Evolutionary conservation across 2,797 vertebrate genomes (phyloP), one percentile per base, ranked within the genome.

Genomic region (Hydrocynus forskahlii): DNA sequence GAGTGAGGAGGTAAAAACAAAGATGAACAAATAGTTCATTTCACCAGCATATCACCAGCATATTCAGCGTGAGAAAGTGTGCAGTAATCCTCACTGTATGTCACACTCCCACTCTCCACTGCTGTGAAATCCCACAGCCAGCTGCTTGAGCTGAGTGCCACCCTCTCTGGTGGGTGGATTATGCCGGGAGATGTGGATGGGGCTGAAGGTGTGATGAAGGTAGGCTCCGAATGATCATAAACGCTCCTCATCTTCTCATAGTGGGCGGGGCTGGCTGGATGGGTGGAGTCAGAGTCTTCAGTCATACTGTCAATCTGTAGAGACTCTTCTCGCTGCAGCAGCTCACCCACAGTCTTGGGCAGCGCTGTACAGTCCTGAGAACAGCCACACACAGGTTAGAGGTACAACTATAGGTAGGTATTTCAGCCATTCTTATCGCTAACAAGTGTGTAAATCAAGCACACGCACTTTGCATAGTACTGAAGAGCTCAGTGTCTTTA

Each of bases 321-420:
- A 3, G 81, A 85, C 38, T 91, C 86, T 80, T 95, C 93, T 4
- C n/a, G 67, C 43, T 87, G 83, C 40, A 90, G 50, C 67, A 80
- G 4, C 52, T 87, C 87, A 5, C 48, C 62, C 0, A 75, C 66
- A 19, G 85, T 87, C 50, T 85, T 76, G 3, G 84, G 80, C 1
- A 84, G 84, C 38, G 88, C 63, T 38, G 90, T 89, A 88, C 88
- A 91, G 74, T 87, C 91, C 94, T 95, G 48, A 3, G 73, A 81
- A 59, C 1, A 76, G 13, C 70, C 38, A 62, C 50, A 81, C 9
- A 4, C 17, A 9, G 69, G 6, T 69, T 45, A 69, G 19, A 45
- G 43, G 16, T 23, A 21, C 8, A 69, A n/a, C 8, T 69, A 13
- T 38, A 35, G 40, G 40, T 43, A 43, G n/a, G n/a, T n/a, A n/a